Evolutionary conservation across 2,797 vertebrate genomes (phyloP), one percentile per base, ranked within the genome.

Genomic region (Babyrousa celebensis): DNA sequence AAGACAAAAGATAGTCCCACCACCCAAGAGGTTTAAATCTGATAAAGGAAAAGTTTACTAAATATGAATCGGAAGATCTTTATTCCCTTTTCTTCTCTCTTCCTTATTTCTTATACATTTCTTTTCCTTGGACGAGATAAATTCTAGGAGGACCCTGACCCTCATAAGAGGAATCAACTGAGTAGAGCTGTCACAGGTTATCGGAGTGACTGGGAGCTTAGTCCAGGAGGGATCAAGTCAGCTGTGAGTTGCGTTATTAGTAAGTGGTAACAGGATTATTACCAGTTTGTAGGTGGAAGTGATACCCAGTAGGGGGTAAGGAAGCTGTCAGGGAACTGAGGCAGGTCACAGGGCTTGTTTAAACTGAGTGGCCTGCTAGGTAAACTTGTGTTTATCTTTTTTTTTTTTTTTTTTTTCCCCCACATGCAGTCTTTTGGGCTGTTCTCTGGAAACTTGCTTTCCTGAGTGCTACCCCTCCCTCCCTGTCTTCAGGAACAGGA

Each of bases 191-290:
- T 92, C 71, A 88, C 71, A 95, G 97, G 85, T 97, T 97, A 84
- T 97, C 77, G 32, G 97, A 93, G 92, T 97, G 93, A 95, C 96
- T 97, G 75, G 97, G 97, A 96, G 91, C 96, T 97, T 97, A 98
- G 98, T 98, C 97, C 97, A 98, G 78, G 95, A 96, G 91, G 68
- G 88, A 92, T 98, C 98, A 94, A 98, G 97, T 98, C 89, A 92
- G 95, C 95, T 62, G 14, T 70, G 95, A 92, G 68, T 96, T 91
- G 72, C 62, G 36, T 96, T 82, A 68, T 97, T 95, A 98, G 98
- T 96, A 96, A 98, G 97, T 94, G 96, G 97, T 79, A 97, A 85
- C 86, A 1, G 68, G 72, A 98, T 98, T 97, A 97, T 98, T 98
- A 98, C 97, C 98, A 23, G 94, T 92, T 96, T 60, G 77, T 11